phyloP scores from a whole-genome alignment of 2,797 vertebrate genomes.

The Poecilia picta region DNA sequence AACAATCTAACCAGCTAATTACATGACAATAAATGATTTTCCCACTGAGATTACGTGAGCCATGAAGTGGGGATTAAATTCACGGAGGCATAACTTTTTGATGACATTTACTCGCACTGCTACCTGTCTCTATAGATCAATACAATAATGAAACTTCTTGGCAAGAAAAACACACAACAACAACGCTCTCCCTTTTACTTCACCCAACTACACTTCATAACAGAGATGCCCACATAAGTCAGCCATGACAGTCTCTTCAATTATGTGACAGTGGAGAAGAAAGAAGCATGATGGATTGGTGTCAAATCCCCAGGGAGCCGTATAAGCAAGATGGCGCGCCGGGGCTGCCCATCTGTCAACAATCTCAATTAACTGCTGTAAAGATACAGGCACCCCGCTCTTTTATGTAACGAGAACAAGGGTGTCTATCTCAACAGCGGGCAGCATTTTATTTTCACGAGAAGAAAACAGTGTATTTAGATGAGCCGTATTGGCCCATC shows the following conservation, averaged over 20 bases:
- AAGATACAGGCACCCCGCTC: slow-evolving; percentile 39
- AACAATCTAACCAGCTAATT: slow-evolving; percentile 63
- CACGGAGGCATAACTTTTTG: slow-evolving; percentile 38
- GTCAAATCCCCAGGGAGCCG: slow-evolving; percentile 55
- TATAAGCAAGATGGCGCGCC: slow-evolving; percentile 43
- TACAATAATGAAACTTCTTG: slow-evolving; percentile 44
- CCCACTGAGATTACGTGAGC: slow-evolving; percentile 29
- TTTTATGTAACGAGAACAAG: slow-evolving; percentile 42
- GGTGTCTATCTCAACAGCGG: slow-evolving; percentile 48
- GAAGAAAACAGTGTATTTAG: slow-evolving; percentile 65
- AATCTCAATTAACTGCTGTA: slow-evolving; percentile 63
- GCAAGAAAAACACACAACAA: slow-evolving; percentile 18
- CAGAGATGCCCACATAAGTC: slow-evolving; percentile 70
- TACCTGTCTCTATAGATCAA: slow-evolving; percentile 59
- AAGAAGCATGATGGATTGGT: slow-evolving; percentile 65
- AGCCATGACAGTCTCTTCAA: slow-evolving; percentile 70
- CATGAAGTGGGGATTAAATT: slow-evolving; percentile 22
- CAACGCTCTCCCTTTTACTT: slow-evolving; percentile 53
- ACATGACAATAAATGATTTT: slow-evolving; percentile 48
- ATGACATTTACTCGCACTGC: slow-evolving; percentile 45
- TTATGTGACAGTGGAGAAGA: slow-evolving; percentile 65
- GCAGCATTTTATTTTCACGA: slow-evolving; percentile 49
- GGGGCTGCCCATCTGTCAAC: slow-evolving; percentile 65
- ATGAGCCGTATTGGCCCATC: slow-evolving; percentile 68
- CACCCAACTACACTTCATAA: slow-evolving; percentile 56